These are phyloP conservation scores for Neopipo cinnamomea DNA, from an alignment of 2,113 vertebrate species.

Conservation along the genomic window DNA sequence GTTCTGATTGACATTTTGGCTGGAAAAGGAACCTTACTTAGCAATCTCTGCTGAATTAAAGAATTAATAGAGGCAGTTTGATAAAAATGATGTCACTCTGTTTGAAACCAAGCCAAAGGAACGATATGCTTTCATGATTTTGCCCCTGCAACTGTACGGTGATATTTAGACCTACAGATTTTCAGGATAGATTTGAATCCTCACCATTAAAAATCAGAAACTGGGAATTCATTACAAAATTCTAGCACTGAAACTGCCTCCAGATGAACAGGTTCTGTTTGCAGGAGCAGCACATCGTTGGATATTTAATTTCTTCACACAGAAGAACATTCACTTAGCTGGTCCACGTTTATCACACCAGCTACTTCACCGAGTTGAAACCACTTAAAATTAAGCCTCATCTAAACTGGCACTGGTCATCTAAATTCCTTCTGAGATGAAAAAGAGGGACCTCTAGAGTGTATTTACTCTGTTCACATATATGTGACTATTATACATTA, in stretches of 20 bases:
- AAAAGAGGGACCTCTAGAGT: background rate
- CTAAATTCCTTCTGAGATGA: background rate
- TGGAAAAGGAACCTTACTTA: constrained; percentile 42
- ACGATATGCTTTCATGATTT: background rate
- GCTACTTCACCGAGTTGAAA: background rate
- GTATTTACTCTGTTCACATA: background rate
- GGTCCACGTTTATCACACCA: background rate
- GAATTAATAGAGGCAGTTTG: constrained; percentile 16
- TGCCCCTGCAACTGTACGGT: background rate
- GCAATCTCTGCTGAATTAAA: constrained; percentile 48
- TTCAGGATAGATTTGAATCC: background rate
- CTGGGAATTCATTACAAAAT: background rate
- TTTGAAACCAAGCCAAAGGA: constrained; percentile 34
- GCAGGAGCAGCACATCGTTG: background rate
- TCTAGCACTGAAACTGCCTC: background rate
- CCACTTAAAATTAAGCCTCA: background rate
- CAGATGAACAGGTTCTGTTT: background rate
- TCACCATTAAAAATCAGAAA: background rate
- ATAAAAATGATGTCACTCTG: constrained; percentile 19
- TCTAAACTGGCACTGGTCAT: background rate
- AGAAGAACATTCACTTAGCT: background rate
- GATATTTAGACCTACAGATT: background rate
- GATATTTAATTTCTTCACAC: background rate
- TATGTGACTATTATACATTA: background rate
- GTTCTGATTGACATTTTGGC: constrained; percentile 44